phyloP scores from a whole-genome alignment of 92 coral and sea anemone genomes.

The Palythoa grandiflora region DNA sequence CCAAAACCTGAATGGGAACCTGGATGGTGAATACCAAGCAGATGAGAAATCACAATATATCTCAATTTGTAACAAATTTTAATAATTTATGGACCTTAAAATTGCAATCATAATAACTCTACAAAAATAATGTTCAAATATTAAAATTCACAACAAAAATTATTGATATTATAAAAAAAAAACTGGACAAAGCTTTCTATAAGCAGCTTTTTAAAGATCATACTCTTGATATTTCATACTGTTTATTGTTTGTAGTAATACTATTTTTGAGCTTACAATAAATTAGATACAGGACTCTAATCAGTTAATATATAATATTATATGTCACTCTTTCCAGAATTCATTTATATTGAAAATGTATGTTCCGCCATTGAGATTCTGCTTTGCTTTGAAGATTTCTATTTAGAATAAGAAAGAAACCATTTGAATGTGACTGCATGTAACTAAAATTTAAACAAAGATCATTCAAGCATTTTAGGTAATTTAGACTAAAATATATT shows the following conservation, averaged over 20 bases:
- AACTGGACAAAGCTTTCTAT: neutral
- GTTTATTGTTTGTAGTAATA: neutral
- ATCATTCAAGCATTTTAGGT: too few relatives aligned
- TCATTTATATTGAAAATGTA: neutral
- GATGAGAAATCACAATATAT: neutral
- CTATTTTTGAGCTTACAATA: neutral
- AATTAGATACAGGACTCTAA: neutral
- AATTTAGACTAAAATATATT: too few relatives aligned
- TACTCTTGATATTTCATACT: neutral
- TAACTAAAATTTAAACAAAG: too few relatives aligned
- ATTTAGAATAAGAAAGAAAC: neutral
- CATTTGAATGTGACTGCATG: too few relatives aligned
- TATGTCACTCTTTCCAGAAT: neutral
- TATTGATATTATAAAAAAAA: neutral
- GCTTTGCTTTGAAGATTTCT: too few relatives aligned
- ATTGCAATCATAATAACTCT: too few relatives aligned
- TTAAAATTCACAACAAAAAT: neutral
- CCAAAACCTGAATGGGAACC: slow-evolving; percentile 92
- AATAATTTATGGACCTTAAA: too few relatives aligned
- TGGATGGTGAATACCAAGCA: slow-evolving; percentile 74
- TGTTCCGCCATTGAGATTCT: neutral
- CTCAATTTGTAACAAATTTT: neutral
- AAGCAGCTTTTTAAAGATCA: neutral
- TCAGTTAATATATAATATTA: neutral
- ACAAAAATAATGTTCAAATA: neutral